phyloP scores from a whole-genome alignment of 1,140 invertebrate species.

The Drosophila melanogaster region DNA sequence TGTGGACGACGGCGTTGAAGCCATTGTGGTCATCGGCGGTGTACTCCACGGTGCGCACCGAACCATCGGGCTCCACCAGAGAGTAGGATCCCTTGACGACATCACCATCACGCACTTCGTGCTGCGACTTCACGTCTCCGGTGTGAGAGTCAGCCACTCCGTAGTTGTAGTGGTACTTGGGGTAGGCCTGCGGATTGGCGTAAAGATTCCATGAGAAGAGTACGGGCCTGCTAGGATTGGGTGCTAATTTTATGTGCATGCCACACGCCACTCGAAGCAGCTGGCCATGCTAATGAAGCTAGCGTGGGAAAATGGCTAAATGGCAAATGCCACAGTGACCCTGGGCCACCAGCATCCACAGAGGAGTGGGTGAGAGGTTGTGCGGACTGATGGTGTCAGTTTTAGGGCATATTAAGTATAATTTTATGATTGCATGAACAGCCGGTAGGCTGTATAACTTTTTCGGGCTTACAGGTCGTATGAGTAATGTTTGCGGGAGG shows the following conservation, averaged over 20 bases:
- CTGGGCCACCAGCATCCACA: slow-evolving; percentile 27
- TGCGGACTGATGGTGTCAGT: background rate
- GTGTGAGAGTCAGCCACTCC: slow-evolving; percentile 86
- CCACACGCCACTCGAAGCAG: slow-evolving; percentile 52
- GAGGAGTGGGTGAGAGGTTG: slow-evolving; percentile 10
- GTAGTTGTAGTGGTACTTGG: slow-evolving; percentile 86
- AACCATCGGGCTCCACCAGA: slow-evolving; percentile 87
- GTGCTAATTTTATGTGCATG: slow-evolving; percentile 63
- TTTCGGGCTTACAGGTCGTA: background rate
- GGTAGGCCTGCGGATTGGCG: slow-evolving; percentile 81
- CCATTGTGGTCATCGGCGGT: slow-evolving; percentile 90
- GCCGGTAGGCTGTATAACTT: background rate
- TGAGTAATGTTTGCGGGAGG: background rate
- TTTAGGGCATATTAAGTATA: background rate
- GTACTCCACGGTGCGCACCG: slow-evolving; percentile 88
- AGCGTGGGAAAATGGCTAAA: slow-evolving; percentile 64
- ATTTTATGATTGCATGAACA: background rate
- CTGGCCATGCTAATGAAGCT: slow-evolving; percentile 49
- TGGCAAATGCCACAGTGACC: slow-evolving; percentile 56
- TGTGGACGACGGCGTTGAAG: slow-evolving; percentile 85
- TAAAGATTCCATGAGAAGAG: slow-evolving; percentile 19
- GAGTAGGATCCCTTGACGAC: slow-evolving; percentile 87
- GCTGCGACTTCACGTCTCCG: slow-evolving; percentile 88
- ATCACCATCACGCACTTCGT: slow-evolving; percentile 87
- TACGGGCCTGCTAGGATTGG: slow-evolving; percentile 6